phyloP scores from a whole-genome alignment of 2,797 vertebrate species.

The Bovichtus diacanthus region DNA sequence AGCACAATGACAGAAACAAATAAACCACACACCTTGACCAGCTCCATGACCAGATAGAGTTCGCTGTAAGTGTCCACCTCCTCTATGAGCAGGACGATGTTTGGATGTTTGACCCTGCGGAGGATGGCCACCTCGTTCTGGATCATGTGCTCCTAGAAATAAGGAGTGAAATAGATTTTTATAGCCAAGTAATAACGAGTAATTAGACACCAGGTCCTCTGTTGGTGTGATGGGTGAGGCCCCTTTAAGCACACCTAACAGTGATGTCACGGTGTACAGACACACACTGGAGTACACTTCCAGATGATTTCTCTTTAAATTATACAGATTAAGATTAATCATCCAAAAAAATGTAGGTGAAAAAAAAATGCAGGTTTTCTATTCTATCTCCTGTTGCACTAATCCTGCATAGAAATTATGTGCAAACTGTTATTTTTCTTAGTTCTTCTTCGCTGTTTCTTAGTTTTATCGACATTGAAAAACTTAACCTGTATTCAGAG shows the following conservation, averaged over 20 bases:
- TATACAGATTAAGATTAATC: not conserved
- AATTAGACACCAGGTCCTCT: not conserved
- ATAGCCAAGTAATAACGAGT: not conserved
- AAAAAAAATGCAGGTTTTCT: too few species aligned
- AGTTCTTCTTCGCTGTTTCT: not conserved
- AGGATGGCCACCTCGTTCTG: constrained; percentile 98
- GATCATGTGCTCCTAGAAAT: constrained; percentile 95
- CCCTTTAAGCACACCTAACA: not conserved
- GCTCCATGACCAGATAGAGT: constrained; percentile 98
- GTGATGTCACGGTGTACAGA: not conserved
- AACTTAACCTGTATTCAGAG: not conserved
- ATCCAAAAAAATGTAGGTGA: not conserved
- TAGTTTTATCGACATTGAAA: not conserved
- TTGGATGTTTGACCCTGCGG: constrained; percentile 96
- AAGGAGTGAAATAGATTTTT: not conserved
- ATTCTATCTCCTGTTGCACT: not conserved
- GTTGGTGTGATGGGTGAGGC: not conserved
- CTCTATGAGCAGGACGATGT: constrained; percentile 97
- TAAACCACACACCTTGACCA: constrained; percentile 89
- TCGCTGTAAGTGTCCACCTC: constrained; percentile 97
- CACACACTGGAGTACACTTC: not conserved
- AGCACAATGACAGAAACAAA: not conserved
- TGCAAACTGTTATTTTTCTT: not conserved
- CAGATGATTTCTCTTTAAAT: not conserved
- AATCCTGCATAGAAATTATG: not conserved